These are phyloP conservation scores for Calephelis virginiensis DNA, from an alignment of 1,140 invertebrate genomes.

Conservation along the genomic window DNA sequence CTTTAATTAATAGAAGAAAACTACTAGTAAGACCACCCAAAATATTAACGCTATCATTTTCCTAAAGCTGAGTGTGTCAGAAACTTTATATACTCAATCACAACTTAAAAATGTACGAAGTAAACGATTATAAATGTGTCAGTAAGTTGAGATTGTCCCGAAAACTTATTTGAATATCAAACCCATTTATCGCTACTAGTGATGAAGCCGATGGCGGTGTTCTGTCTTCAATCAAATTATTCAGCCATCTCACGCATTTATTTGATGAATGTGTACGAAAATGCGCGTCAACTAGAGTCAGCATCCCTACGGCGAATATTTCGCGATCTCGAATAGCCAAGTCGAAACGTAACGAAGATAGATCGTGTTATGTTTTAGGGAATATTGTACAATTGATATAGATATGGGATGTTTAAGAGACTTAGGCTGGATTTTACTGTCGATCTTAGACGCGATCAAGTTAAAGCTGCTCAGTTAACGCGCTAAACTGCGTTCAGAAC, in stretches of 20 bases:
- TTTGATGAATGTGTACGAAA: slow-evolving; percentile 52
- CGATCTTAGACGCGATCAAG: too few relatives aligned
- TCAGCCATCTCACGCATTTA: slow-evolving; percentile 47
- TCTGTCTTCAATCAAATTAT: slow-evolving; percentile 69
- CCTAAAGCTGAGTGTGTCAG: too few relatives aligned
- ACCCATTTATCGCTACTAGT: slow-evolving; percentile 48
- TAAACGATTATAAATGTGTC: slow-evolving; percentile 9
- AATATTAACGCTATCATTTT: too few relatives aligned
- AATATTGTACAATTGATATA: too few relatives aligned
- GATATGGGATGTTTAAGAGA: too few relatives aligned
- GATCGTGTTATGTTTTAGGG: too few relatives aligned
- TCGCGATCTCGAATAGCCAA: too few relatives aligned
- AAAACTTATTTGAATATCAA: slow-evolving; percentile 48
- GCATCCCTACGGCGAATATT: neutral
- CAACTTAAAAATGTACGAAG: neutral
- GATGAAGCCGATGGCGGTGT: slow-evolving; percentile 49
- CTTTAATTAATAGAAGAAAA: too few relatives aligned
- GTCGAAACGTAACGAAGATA: neutral
- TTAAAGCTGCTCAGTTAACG: too few relatives aligned
- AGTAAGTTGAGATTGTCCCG: neutral
- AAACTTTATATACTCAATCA: neutral
- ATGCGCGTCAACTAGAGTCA: slow-evolving; percentile 40
- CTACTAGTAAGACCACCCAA: too few relatives aligned
- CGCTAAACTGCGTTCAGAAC: too few relatives aligned
- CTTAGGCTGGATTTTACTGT: too few relatives aligned